These are phyloP conservation scores for Tethea ocularis DNA, from an alignment of 2,888 invertebrate genomes.

Conservation along the genomic window DNA sequence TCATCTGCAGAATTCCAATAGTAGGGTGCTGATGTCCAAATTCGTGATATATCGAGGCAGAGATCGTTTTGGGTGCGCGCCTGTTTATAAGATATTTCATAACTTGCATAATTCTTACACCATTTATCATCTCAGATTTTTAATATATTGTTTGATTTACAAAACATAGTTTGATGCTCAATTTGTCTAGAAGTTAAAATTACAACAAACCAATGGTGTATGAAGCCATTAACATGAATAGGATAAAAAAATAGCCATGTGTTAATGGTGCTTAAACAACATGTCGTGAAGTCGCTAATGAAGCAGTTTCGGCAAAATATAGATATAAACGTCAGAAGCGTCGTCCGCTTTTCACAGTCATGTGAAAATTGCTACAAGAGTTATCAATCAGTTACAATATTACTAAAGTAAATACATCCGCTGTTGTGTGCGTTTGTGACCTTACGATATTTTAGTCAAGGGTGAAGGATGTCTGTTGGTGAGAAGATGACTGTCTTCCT, in stretches of 20 bases:
- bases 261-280: conserved; percentile 57
- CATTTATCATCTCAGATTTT: conserved; percentile 58
- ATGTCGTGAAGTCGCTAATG: conserved; percentile 60
- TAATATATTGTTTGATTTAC: neutral
- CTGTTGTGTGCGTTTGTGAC: conserved; percentile 31
- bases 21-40: conserved; percentile 72
- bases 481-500: conserved; percentile 52
- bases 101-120: conserved; percentile 59
- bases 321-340: conserved; percentile 36
- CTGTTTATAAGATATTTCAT: conserved; percentile 81
- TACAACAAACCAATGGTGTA: neutral
- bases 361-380: conserved; percentile 59
- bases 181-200: neutral
- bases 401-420: conserved; percentile 34
- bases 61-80: conserved; percentile 51
- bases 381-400: conserved; percentile 14
- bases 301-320: conserved; percentile 60
- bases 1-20: conserved; percentile 76
- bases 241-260: conserved; percentile 45
- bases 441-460: conserved; percentile 20
- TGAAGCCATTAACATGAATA: conserved; percentile 43
- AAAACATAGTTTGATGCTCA: neutral
- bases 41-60: conserved; percentile 74
- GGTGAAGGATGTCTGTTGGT: conserved; percentile 32
- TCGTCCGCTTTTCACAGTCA: conserved; percentile 56